Conservation (phyloP, 2,797 vertebrate genomes). For the Poeciliopsis infans region DNA sequence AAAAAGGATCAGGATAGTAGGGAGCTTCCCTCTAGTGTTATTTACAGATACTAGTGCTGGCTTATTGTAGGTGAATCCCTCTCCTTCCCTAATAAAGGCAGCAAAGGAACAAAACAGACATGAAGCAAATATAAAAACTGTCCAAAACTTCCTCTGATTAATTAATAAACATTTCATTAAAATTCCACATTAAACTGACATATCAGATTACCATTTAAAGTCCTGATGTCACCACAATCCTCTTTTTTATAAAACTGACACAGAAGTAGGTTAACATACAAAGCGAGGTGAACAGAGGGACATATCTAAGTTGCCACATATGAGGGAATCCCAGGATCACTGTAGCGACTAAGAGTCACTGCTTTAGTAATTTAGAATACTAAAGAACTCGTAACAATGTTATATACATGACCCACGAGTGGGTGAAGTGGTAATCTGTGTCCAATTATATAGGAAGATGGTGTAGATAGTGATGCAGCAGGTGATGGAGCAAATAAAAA, state of each 20-base stretch:
- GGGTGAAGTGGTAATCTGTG: neutral
- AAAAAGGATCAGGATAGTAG: neutral
- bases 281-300: neutral
- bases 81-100: conserved; percentile 23
- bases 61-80: conserved; percentile 28
- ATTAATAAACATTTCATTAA: conserved; percentile 34
- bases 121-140: conserved; percentile 37
- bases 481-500: neutral
- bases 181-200: conserved; percentile 3
- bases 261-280: neutral
- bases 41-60: conserved; percentile 10
- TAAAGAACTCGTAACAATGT: neutral
- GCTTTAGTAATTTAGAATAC: neutral
- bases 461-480: neutral
- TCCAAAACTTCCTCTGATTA: conserved; percentile 51
- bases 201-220: neutral
- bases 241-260: neutral
- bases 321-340: neutral
- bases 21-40: conserved; percentile 5
- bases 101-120: conserved; percentile 25
- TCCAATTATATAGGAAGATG: neutral
- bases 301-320: neutral
- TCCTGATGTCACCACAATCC: neutral
- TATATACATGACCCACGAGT: neutral
- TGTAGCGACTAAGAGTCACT: neutral